Evolutionary conservation across 2,113 vertebrate species (phyloP), one percentile per base, ranked within the genome.

Genomic region (Alexandromys fortis): DNA sequence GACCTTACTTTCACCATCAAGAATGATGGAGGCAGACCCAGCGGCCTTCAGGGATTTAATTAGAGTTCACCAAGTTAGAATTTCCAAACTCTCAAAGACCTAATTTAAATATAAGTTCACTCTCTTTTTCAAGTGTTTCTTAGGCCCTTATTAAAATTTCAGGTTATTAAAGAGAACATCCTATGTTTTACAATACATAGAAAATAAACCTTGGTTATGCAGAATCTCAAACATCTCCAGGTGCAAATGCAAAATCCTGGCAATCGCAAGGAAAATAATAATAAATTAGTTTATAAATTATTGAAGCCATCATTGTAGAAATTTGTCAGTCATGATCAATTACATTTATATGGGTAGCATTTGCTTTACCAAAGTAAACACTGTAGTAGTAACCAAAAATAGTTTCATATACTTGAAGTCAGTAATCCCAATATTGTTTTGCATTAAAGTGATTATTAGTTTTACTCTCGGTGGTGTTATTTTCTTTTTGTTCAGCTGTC

Each of bases 61-160:
- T 99, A 99, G 97, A 98, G 98, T 98, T 99, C 98, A 98, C 98
- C 98, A 98, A 98, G 98, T 98, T 98, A 98, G 98, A 98, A 92
- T 98, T 96, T 98, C 98, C 95, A 97, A 95, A 97, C 95, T 98
- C 98, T 98, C 98, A 98, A 98, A 98, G 98, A 97, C 96, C 97
- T 98, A 97, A 98, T 99, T 99, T 98, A 98, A 98, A 98, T 98
- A 98, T 92, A 98, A 98, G 98, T 99, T 98, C 98, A 97, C 97
- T 98, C 96, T 98, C 97, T 98, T 97, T 97, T 98, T 98, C 98
- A 98, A 97, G 98, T 98, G 96, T 98, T 98, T 98, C 98, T 98
- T 98, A 98, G 98, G 97, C 98, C 97, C 98, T 98, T 98, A 98
- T 99, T 98, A 98, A 98, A 99, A 98, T 98, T 98, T 98, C 98